Evolutionary conservation across 2,113 vertebrate genomes (phyloP).

Genomic region (Oncorhynchus clarkii): DNA sequence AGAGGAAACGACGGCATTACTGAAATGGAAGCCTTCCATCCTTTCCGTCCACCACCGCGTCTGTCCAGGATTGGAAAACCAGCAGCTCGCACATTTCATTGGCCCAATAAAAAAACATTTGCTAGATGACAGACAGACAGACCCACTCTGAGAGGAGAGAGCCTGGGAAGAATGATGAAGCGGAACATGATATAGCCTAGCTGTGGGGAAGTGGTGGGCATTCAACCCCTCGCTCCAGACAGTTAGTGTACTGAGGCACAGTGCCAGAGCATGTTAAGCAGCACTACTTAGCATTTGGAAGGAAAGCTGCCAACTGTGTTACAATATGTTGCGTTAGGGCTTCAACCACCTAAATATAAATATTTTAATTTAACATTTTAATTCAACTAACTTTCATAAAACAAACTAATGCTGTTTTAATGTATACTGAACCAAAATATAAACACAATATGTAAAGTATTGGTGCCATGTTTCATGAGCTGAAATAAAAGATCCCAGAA

Average conservation of each 20-base stretch:
- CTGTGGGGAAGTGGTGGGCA: slow-evolving; percentile 13
- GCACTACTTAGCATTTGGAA: too few species aligned
- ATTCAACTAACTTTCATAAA: too few species aligned
- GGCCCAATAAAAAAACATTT: slow-evolving; percentile 11
- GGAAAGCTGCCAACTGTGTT: too few species aligned
- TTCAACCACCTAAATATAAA: too few species aligned
- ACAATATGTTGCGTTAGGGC: too few species aligned
- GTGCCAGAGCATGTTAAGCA: too few species aligned
- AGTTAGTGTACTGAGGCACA: too few species aligned
- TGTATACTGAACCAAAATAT: not conserved
- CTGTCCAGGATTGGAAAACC: slow-evolving; percentile 10
- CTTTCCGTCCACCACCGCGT: not conserved
- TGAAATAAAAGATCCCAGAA: not conserved
- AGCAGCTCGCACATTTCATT: slow-evolving; percentile 16
- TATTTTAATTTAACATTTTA: too few species aligned
- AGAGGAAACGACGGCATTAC: slow-evolving; percentile 1
- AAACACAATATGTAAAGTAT: not conserved
- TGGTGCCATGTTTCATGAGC: too few species aligned
- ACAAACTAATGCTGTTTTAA: too few species aligned
- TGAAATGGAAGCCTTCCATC: not conserved
- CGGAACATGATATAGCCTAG: slow-evolving; percentile 33
- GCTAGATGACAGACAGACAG: not conserved
- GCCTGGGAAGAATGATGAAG: slow-evolving; percentile 17
- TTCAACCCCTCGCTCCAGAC: not conserved
- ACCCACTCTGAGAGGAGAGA: slow-evolving; percentile 6